Conservation (phyloP, 2,888 invertebrate species). For the Steromphala cineraria region DNA sequence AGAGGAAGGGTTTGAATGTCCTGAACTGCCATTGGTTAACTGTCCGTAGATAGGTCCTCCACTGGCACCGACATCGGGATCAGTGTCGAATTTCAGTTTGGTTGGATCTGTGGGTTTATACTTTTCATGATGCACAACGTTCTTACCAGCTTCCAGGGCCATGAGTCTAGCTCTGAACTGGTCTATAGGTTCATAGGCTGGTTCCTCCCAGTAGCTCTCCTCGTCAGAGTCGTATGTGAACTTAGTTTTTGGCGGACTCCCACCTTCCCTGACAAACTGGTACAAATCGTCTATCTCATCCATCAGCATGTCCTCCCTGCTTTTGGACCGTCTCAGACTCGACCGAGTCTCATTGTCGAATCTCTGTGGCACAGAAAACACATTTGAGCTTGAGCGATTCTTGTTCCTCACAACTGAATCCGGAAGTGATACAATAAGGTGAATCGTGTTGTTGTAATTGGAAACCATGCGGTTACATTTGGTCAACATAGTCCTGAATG, state of each 20-base stretch:
- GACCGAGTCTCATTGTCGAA: not conserved
- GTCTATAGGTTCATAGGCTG: conserved; percentile 69
- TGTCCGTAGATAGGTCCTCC: not conserved
- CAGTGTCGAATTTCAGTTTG: conserved; percentile 21
- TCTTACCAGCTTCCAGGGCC: conserved; percentile 57
- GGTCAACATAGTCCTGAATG: conserved; percentile 50
- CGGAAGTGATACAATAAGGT: conserved; percentile 68
- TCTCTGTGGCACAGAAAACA: conserved; percentile 46
- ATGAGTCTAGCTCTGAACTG: conserved; percentile 61
- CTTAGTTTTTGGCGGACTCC: conserved; percentile 83
- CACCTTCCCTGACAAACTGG: conserved; percentile 94
- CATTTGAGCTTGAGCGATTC: conserved; percentile 47
- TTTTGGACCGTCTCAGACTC: conserved; percentile 51
- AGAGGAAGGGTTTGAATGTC: not conserved
- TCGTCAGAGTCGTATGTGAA: conserved; percentile 70
- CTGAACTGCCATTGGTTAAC: not conserved
- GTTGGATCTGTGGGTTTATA: conserved; percentile 55
- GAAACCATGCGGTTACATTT: conserved; percentile 68
- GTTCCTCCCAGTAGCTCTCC: conserved; percentile 72
- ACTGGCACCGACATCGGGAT: not conserved
- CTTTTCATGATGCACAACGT: conserved; percentile 49
- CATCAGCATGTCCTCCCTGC: conserved; percentile 83
- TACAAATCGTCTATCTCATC: conserved; percentile 98
- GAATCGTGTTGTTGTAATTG: conserved; percentile 73
- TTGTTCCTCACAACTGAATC: conserved; percentile 56